Evolutionary conservation across 1,140 invertebrate species (phyloP).

Genomic region (Venturia canescens): DNA sequence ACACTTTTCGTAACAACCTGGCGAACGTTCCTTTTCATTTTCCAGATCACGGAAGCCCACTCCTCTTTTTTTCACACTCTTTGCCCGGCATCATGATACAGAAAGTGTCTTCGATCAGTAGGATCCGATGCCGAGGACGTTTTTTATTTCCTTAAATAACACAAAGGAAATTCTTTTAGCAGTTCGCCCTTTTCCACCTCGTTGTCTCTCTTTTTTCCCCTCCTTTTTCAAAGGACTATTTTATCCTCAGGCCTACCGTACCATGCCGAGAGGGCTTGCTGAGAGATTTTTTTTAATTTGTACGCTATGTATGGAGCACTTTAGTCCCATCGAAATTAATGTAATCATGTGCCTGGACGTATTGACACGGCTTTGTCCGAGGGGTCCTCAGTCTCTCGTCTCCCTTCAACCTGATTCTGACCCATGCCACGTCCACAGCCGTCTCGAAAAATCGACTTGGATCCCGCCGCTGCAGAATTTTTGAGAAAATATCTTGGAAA

Average conservation of each 20-base stretch:
- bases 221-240: background rate
- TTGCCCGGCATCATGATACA: no score
- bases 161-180: conserved; percentile 3
- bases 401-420: background rate
- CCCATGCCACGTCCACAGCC: background rate
- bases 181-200: background rate
- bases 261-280: background rate
- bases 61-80: no score
- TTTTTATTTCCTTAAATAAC: background rate
- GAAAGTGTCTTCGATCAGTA: background rate
- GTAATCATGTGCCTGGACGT: background rate
- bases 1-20: no score
- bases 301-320: background rate
- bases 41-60: no score
- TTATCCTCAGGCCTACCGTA: background rate
- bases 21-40: no score
- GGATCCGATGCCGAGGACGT: background rate
- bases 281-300: conserved; percentile 5
- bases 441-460: background rate
- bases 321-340: conserved; percentile 1
- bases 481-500: no score
- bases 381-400: background rate
- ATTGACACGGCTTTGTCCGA: background rate
- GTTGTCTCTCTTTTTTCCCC: background rate
- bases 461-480: no score